Evolutionary conservation across 2,113 vertebrate genomes (phyloP), one percentile per base, ranked within the genome.

Genomic region (Hassar affinis): DNA sequence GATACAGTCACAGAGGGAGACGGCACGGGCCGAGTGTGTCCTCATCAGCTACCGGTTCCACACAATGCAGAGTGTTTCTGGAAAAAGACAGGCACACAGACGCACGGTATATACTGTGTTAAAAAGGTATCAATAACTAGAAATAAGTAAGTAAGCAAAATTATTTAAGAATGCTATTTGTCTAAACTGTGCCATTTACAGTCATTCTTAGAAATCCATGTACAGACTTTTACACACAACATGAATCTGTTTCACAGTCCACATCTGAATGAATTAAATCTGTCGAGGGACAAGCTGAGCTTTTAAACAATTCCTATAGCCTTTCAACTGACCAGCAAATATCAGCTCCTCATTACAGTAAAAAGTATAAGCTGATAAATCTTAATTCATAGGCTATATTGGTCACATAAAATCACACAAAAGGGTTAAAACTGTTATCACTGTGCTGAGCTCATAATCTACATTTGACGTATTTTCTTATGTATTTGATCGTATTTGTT

Each of bases 1-100:
- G 14, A 9, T 81, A 88, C 75, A 85, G 84, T 87, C 62, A 79
- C 12, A 20, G 82, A 82, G 79, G 75, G 80, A 78, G 76, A 80
- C 10, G 57, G 77, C 35, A 49, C 11, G 12, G 79, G 64, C n/a
- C 56, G 85, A 30, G 61, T 18, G 74, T 87, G 83, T 64, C 49
- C 30, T 79, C 57, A 42, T 57, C 77, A 57, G 56, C 80, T 52
- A 52, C 59, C 78, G 38, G 45, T 42, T 71, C 42, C 11, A 38
- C 74, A 49, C 84, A 51, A 74, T 30, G 33, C 33, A 1, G 14
- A 59, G 75, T 54, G 74, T 79, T 68, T 76, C 22, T 25, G 17
- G 12, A 11, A 71, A 47, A 61, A 78, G 35, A 14, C 3, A 30
- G 1, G 8, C n/a, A 45, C 42, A 18, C 72, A 30, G 15, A 10